phyloP scores from a whole-genome alignment of 2,797 vertebrate genomes.

The Poecilia velifera region DNA sequence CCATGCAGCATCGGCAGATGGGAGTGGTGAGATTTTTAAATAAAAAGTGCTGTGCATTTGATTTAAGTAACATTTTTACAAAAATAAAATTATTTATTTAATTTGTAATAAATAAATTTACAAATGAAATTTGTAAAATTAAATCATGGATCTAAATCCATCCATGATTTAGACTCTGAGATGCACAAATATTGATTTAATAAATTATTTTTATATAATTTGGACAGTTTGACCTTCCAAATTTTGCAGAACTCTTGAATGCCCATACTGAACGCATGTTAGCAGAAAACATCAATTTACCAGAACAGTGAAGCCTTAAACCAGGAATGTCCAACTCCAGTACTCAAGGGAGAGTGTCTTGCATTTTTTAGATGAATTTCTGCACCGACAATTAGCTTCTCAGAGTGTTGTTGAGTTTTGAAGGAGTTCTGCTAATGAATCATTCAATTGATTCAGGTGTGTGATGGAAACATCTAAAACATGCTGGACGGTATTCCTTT shows the following conservation, averaged over 20 bases:
- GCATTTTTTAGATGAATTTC: neutral
- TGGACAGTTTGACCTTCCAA: neutral
- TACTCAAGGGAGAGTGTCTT: neutral
- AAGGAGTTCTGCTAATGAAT: neutral
- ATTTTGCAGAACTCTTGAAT: slow-evolving; percentile 14
- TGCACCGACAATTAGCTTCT: neutral
- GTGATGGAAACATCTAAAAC: neutral
- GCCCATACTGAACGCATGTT: neutral
- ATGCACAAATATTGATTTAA: neutral
- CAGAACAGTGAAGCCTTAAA: neutral
- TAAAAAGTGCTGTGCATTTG: neutral
- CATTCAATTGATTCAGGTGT: neutral
- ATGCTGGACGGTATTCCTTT: neutral
- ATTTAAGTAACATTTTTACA: neutral
- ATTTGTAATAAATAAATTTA: neutral
- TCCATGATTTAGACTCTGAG: neutral
- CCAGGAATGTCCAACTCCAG: neutral
- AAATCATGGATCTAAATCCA: neutral
- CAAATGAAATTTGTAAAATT: neutral
- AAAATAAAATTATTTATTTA: neutral
- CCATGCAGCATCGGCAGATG: neutral
- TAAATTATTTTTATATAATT: neutral
- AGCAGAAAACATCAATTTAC: slow-evolving; percentile 17
- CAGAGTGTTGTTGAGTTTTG: neutral
- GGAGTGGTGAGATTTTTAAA: neutral